Conservation (phyloP, 1,140 invertebrate species). For the Magallana ariakensis region DNA sequence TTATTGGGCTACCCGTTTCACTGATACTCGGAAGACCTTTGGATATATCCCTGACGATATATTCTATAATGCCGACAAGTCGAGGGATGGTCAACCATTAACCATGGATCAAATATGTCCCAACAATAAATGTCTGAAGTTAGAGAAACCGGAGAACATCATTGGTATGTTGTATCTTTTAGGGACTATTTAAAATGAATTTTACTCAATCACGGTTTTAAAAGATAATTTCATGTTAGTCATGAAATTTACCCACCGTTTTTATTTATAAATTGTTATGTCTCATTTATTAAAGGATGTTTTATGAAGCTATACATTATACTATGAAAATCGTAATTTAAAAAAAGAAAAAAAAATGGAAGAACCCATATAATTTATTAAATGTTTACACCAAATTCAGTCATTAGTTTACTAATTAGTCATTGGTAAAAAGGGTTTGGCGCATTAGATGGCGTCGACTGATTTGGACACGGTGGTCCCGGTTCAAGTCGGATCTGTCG, state of each 20-base stretch:
- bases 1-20: slow-evolving; percentile 75
- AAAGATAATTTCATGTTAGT: not conserved
- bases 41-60: slow-evolving; percentile 70
- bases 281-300: too few relatives aligned
- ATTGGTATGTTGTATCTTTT: slow-evolving; percentile 34
- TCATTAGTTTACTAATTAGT: too few relatives aligned
- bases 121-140: not conserved
- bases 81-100: slow-evolving; percentile 55
- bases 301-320: too few relatives aligned
- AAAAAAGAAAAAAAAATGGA: too few relatives aligned
- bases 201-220: not conserved
- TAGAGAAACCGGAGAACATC: slow-evolving; percentile 50
- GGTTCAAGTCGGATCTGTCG: not conserved
- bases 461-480: too few relatives aligned
- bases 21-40: slow-evolving; percentile 68
- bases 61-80: slow-evolving; percentile 71
- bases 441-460: too few relatives aligned
- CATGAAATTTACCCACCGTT: too few relatives aligned
- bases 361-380: too few relatives aligned
- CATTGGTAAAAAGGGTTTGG: too few relatives aligned
- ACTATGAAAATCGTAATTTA: too few relatives aligned
- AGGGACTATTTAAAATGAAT: not conserved
- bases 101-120: slow-evolving; percentile 44
- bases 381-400: too few relatives aligned
- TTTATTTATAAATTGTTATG: too few relatives aligned